Evolutionary conservation across 2,888 invertebrate genomes (phyloP), one percentile per base, ranked within the genome.

Genomic region (Xestia sexstrigata): DNA sequence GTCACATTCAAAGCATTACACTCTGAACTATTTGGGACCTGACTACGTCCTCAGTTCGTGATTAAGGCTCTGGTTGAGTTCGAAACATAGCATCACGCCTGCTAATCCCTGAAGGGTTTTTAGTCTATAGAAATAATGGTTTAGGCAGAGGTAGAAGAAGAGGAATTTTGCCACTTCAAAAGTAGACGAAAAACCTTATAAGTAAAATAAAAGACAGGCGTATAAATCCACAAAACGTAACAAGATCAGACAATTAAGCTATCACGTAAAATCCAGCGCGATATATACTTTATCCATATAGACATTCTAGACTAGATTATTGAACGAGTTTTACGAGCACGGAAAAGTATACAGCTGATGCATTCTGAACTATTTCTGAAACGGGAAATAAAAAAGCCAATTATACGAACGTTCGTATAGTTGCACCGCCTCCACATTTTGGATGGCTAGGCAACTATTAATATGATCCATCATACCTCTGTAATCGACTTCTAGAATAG

Each of bases 311-410:
- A 65, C 9, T 20, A 39, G 39, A 55, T 3, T 60, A 52, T 7
- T 30, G 23, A 15, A 47, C 15, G 11, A 58, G 39, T 49, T 74
- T 69, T 62, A 66, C 30, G 60, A 79, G 45, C 49, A 45, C 26
- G n/a, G 49, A 8, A 65, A 72, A 79, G 30, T 74, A 74, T 79
- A 71, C 60, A 74, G 63, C 39, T 71, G 52, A 74, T 78, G 78
- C 68, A 71, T 63, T 79, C 73, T 62, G 55, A 74, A 82, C 74
- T 83, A 82, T 83, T 82, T 82, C 60, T 55, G 74, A 58, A 3
- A 55, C 49, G 9, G 60, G 45, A 72, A 60, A 70, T 39, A 69
- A 74, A 67, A 70, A 65, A 26, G 5, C 20, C 20, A 66, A 9
- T 58, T 20, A n/a, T n/a, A 39, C 17, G 35, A 60, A 42, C 47